phyloP scores from a whole-genome alignment of 2,888 invertebrate species.

The Dinocampus coccinellae region DNA sequence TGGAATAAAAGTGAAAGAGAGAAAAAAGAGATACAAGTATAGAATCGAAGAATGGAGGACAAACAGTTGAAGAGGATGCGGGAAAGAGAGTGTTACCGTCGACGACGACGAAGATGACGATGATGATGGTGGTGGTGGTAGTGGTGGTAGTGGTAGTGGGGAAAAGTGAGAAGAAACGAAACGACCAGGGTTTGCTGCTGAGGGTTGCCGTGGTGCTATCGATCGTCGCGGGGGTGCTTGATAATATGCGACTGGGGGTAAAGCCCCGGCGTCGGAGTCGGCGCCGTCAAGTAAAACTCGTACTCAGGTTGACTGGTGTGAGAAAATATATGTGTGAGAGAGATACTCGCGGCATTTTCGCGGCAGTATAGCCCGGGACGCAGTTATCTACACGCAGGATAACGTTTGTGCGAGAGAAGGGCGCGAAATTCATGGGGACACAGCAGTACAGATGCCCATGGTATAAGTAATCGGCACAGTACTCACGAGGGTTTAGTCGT shows the following conservation, averaged over 20 bases:
- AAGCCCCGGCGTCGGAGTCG: slow-evolving; percentile 52
- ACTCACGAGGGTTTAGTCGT: slow-evolving; percentile 31
- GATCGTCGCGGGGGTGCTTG: slow-evolving; percentile 52
- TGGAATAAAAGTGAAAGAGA: neutral
- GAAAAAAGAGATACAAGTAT: neutral
- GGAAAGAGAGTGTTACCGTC: neutral
- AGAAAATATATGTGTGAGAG: slow-evolving; percentile 35
- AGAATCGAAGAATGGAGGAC: slow-evolving; percentile 19
- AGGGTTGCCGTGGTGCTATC: slow-evolving; percentile 64
- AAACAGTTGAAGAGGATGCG: slow-evolving; percentile 8
- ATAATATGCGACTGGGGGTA: slow-evolving; percentile 54
- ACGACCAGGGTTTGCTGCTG: slow-evolving; percentile 54
- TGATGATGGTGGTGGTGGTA: slow-evolving; percentile 36
- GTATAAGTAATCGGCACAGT: slow-evolving; percentile 32
- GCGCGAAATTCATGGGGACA: slow-evolving; percentile 8
- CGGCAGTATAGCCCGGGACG: slow-evolving; percentile 45
- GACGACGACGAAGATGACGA: slow-evolving; percentile 7
- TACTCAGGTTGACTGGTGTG: slow-evolving; percentile 21
- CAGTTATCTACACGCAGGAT: slow-evolving; percentile 23
- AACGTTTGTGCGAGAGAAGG: slow-evolving; percentile 13
- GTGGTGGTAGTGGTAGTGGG: slow-evolving; percentile 37
- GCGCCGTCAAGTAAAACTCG: slow-evolving; percentile 29
- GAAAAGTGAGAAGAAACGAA: slow-evolving; percentile 43
- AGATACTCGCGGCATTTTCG: slow-evolving; percentile 39
- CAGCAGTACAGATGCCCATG: slow-evolving; percentile 19